Conservation (phyloP, 2,888 invertebrate genomes). For the Scaptomyza flava region DNA sequence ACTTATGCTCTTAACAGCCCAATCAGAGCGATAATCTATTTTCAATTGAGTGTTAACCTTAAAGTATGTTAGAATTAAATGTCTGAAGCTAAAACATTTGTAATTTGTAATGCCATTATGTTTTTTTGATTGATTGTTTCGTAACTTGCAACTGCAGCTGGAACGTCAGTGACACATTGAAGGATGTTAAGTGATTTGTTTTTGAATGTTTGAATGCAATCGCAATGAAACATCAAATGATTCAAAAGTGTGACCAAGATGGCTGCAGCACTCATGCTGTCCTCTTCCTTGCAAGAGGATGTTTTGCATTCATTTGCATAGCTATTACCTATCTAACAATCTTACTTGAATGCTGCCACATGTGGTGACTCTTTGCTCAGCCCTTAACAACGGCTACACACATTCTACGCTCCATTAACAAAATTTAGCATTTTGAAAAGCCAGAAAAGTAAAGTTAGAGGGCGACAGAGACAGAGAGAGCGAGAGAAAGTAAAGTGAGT, state of each 20-base stretch:
- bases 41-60: too few species aligned
- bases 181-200: background rate
- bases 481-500: background rate
- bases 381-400: background rate
- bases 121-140: background rate
- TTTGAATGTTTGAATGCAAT: constrained; percentile 5
- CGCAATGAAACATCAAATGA: constrained; percentile 1
- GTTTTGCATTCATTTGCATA: constrained; percentile 32
- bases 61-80: too few species aligned
- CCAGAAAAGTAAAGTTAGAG: background rate
- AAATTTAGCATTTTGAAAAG: constrained; percentile 10
- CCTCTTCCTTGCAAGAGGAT: constrained; percentile 11
- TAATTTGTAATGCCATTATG: too few species aligned
- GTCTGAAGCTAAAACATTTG: too few species aligned
- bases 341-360: constrained; percentile 8
- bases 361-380: too few species aligned
- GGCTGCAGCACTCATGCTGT: too few species aligned
- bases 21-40: too few species aligned
- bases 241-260: too few species aligned
- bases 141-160: background rate
- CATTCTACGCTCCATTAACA: constrained; percentile 20
- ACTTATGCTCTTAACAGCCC: too few species aligned
- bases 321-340: constrained; percentile 22
- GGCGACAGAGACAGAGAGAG: background rate
- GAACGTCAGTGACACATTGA: background rate